Conservation (phyloP, 2,113 vertebrate genomes). For the Pachyramphus minor region DNA sequence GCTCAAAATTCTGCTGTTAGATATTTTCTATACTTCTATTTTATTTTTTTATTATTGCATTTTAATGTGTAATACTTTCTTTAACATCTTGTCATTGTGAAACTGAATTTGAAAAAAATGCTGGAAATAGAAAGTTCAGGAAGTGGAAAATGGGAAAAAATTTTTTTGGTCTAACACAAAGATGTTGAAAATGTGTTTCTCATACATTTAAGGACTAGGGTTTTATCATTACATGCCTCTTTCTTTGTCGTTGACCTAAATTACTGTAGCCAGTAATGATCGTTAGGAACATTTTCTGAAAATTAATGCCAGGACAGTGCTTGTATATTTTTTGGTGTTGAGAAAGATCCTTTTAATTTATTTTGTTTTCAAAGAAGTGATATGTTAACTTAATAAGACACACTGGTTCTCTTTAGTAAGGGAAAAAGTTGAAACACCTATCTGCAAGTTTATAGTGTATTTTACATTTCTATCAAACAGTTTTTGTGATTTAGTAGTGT, state of each 20-base stretch:
- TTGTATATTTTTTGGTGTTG: background rate
- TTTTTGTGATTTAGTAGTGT: background rate
- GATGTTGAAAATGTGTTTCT: background rate
- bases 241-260: background rate
- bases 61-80: background rate
- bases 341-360: background rate
- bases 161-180: background rate
- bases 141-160: background rate
- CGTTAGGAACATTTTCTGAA: background rate
- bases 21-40: background rate
- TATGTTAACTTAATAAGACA: background rate
- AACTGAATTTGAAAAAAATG: background rate
- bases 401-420: background rate
- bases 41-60: background rate
- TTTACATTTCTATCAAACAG: background rate
- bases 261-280: background rate
- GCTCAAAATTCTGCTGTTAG: background rate
- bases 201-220: background rate
- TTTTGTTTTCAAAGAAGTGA: background rate
- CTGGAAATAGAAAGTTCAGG: background rate
- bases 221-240: background rate
- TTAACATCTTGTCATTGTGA: background rate
- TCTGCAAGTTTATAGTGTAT: accelerated
- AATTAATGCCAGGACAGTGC: background rate
- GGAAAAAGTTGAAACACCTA: background rate